Base-by-base conservation (phyloP, 2,113 vertebrate species). In the Alexandromys fortis region DNA sequence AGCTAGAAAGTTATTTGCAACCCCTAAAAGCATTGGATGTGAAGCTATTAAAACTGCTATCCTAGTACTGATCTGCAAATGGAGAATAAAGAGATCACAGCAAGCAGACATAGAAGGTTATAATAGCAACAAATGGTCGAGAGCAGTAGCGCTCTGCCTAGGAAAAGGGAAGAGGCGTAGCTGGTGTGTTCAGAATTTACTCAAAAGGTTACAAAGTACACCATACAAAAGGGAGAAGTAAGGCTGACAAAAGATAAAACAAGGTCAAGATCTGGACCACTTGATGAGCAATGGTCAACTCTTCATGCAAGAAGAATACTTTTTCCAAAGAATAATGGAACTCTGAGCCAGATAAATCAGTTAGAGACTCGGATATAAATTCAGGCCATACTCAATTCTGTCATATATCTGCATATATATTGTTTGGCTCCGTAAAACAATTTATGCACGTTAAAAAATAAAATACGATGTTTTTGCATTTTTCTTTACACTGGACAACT, bases 401-500 rank as follows among this genome's bases (percentile, higher is more conserved):
- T 82, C 63, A 68, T 8, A 79, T 63, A 21, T 55, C 11, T 86
- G 67, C 42, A 93, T 58, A 75, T 79, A 45, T 90, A 73, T 65
- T 76, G 83, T 86, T 65, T 94, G 45, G 38, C 28, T 47, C 75
- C 65, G 45, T 70, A 77, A 92, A 96, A 86, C 10, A 89, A 47
- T 67, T 77, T 78, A 78, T 49, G 45, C 89, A 67, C 19, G 89
- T 67, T 38, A 45, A 76, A 86, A 68, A n/a, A 91, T 65, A 49
- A 95, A 91, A 89, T 26, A 58, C 30, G 90, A n/a, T 88, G 35
- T 91, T 95, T 89, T 83, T 26, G 83, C 47, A 45, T n/a, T 75
- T 75, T 91, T 95, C 55, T 9, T 87, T 65, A 58, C 11, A 65
- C n/a, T 70, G 42, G 26, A 68, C 38, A 63, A 83, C 26, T 91